Evolutionary conservation across 1,140 invertebrate genomes (phyloP).

Genomic region (Drosophila dunni): DNA sequence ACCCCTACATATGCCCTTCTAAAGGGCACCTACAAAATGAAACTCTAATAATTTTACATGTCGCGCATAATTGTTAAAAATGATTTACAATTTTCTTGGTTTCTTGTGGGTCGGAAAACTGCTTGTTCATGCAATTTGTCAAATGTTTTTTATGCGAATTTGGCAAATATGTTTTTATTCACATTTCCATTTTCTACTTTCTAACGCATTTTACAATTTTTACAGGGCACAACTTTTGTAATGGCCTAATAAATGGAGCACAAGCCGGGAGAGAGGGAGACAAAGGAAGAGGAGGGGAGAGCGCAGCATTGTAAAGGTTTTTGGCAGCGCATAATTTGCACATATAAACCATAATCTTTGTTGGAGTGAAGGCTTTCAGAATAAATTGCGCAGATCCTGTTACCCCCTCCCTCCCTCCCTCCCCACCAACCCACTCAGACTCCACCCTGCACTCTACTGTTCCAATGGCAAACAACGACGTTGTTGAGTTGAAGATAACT

Average conservation of each 20-base stretch:
- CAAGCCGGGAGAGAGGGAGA: neutral
- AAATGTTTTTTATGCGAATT: conserved; percentile 57
- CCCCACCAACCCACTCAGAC: too few relatives aligned
- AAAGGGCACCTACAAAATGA: conserved; percentile 49
- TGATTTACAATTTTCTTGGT: conserved; percentile 61
- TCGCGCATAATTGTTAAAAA: conserved; percentile 70
- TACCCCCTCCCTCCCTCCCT: neutral
- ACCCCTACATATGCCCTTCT: neutral
- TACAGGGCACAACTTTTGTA: conserved; percentile 30
- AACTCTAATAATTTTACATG: conserved; percentile 51
- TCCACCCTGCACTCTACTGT: neutral
- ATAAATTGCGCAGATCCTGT: conserved; percentile 70
- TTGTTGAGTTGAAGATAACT: conserved; percentile 72
- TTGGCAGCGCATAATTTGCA: conserved; percentile 68
- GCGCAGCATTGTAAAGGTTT: conserved; percentile 16
- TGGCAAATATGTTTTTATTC: conserved; percentile 64
- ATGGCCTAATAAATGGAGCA: conserved; percentile 39
- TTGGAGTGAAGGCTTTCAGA: conserved; percentile 52
- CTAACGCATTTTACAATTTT: conserved; percentile 22
- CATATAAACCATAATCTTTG: conserved; percentile 81
- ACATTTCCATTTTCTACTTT: conserved; percentile 27
- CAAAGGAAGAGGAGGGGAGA: neutral
- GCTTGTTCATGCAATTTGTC: conserved; percentile 20
- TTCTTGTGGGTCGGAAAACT: conserved; percentile 17
- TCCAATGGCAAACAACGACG: conserved; percentile 51